phyloP scores from a whole-genome alignment of 2,888 invertebrate genomes.

The Eupithecia pulchellata region DNA sequence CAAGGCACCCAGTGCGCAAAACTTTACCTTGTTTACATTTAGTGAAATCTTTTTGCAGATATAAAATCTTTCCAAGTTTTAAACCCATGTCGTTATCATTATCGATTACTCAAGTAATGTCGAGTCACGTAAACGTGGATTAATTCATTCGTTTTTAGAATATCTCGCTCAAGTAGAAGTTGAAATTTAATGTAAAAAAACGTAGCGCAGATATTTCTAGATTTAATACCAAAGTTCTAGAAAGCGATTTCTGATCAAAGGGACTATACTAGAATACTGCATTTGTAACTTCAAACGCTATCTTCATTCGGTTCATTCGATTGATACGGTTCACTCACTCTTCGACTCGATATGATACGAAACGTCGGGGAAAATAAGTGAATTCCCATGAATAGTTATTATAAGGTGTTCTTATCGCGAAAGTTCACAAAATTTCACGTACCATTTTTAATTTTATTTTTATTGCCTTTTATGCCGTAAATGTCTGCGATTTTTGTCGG shows the following conservation, averaged over 20 bases:
- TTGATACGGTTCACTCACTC: background rate
- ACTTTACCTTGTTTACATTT: background rate
- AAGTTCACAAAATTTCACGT: no score
- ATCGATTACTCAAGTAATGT: background rate
- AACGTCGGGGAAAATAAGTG: no score
- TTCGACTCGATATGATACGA: background rate
- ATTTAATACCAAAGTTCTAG: background rate
- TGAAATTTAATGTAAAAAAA: no score
- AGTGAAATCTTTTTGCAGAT: background rate
- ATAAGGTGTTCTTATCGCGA: no score
- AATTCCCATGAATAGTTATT: no score
- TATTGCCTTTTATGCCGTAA: no score
- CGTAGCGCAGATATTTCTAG: background rate
- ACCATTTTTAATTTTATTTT: no score
- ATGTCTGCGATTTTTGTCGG: no score
- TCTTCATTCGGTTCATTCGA: background rate
- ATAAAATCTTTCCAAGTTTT: background rate
- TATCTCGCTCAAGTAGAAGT: background rate
- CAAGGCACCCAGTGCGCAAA: no score
- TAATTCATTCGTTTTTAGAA: background rate
- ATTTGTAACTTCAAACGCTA: background rate
- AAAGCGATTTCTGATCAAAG: background rate
- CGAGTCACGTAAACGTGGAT: background rate
- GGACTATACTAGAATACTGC: background rate
- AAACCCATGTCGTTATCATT: background rate